Percentiles rank a stretch among this genome's conserved stretches.
Conservation (phyloP, 2,113 vertebrate genomes). For the Enhydra lutris region DNA sequence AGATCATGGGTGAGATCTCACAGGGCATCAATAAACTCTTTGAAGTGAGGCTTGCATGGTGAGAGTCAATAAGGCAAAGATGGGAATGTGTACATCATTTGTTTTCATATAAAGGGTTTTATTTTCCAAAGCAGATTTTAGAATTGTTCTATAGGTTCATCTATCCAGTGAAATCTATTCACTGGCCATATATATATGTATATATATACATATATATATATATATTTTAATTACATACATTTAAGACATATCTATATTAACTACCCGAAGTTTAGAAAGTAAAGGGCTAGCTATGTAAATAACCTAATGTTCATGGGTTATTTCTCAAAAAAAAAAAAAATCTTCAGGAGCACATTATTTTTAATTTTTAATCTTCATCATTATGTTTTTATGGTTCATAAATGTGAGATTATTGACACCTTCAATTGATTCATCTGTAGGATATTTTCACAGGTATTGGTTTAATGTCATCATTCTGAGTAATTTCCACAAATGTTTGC, state of each 20-base stretch:
- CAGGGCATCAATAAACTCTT: background rate
- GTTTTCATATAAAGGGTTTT: background rate
- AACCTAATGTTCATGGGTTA: background rate
- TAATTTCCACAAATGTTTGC: background rate
- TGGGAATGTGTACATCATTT: background rate
- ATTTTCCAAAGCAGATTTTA: background rate
- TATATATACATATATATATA: background rate
- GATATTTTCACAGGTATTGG: background rate
- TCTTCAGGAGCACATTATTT: background rate
- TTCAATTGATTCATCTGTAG: background rate
- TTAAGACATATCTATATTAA: background rate
- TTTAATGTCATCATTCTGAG: background rate
- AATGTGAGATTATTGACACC: background rate
- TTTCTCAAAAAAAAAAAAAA: background rate
- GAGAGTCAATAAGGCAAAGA: background rate
- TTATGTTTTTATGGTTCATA: background rate
- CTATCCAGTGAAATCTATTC: background rate
- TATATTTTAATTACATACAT: background rate
- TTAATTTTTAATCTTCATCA: background rate
- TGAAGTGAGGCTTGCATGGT: background rate
- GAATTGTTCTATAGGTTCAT: background rate
- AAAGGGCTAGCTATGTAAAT: background rate
- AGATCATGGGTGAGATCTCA: background rate
- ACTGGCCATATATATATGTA: background rate
- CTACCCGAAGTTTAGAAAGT: background rate